phyloP scores from a whole-genome alignment of 2,113 vertebrate species.

The Mobula birostris region DNA sequence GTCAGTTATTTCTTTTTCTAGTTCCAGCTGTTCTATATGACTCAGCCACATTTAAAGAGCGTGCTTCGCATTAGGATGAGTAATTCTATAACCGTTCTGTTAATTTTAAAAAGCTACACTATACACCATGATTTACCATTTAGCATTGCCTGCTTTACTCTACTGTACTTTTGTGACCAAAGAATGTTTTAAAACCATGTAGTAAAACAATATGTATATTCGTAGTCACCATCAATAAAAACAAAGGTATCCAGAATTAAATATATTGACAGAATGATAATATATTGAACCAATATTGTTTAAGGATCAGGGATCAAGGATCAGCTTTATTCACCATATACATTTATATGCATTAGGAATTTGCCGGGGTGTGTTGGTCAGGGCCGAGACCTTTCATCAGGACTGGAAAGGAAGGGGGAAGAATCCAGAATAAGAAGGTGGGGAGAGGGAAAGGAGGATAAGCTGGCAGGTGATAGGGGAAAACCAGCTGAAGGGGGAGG shows the following conservation, averaged over 20 bases:
- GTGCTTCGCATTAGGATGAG: not conserved
- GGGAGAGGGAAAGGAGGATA: too few species aligned
- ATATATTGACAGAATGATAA: not conserved
- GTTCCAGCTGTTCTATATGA: not conserved
- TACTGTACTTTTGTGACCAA: not conserved
- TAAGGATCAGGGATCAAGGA: not conserved
- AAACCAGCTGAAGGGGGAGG: too few species aligned
- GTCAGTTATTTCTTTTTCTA: not conserved
- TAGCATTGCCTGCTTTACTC: not conserved
- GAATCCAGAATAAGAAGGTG: too few species aligned
- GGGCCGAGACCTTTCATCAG: too few species aligned
- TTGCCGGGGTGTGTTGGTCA: too few species aligned
- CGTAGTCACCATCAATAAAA: not conserved
- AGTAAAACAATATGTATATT: not conserved
- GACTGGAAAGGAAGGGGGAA: too few species aligned
- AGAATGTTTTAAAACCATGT: not conserved
- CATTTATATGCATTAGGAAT: too few species aligned
- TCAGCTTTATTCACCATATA: too few species aligned
- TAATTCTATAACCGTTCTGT: not conserved
- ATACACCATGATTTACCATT: not conserved
- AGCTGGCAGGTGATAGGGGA: too few species aligned
- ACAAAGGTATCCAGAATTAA: not conserved
- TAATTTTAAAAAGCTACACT: not conserved
- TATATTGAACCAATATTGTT: not conserved
- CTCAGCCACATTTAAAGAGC: not conserved